Conservation (phyloP, 2,888 invertebrate species). For the Clitarchus hookeri region DNA sequence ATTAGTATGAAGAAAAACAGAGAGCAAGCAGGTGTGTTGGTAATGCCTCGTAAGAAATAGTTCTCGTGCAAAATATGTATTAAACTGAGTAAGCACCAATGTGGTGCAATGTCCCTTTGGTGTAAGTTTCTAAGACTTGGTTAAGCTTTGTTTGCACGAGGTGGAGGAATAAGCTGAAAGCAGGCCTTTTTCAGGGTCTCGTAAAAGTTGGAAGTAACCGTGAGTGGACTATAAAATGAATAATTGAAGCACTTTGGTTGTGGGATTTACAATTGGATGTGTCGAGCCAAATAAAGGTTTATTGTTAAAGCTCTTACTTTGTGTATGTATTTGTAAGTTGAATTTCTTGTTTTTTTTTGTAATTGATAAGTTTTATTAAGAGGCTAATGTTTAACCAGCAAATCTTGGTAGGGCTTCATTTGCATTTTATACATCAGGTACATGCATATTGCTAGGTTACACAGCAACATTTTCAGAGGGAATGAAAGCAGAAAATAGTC, state of each 20-base stretch:
- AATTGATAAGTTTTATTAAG: background rate
- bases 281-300: background rate
- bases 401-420: conserved; percentile 4
- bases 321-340: background rate
- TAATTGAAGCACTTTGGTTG: background rate
- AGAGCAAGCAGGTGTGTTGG: too few species aligned
- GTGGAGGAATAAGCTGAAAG: too few species aligned
- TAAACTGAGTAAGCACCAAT: too few species aligned
- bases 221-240: too few species aligned
- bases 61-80: too few species aligned
- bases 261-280: background rate
- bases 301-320: background rate
- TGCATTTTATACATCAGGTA: background rate
- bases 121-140: too few species aligned
- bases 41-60: too few species aligned
- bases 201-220: too few species aligned
- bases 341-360: background rate
- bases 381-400: conserved; percentile 26
- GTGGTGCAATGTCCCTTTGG: too few species aligned
- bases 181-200: too few species aligned
- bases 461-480: conserved; percentile 3
- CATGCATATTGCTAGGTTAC: background rate
- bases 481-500: background rate
- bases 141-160: too few species aligned
- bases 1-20: too few species aligned